Conservation (phyloP, 2,888 invertebrate species). For the Cataglyphis livida region DNA sequence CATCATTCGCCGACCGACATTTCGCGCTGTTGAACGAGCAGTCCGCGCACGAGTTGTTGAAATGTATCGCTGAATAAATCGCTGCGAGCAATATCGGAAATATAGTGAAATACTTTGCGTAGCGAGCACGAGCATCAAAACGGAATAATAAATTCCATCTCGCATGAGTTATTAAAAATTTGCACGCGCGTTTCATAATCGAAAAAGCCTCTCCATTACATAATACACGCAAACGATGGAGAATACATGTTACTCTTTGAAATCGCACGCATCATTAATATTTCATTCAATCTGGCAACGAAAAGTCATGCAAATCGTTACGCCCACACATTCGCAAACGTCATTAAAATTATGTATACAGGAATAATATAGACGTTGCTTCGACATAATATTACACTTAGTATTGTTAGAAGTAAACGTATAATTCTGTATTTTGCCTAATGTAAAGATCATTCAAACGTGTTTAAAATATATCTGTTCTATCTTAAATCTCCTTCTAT, state of each 20-base stretch:
- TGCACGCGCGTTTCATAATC: constrained; percentile 1
- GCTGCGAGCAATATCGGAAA: constrained; percentile 19
- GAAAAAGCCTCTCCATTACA: constrained; percentile 14
- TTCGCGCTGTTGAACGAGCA: constrained; percentile 10
- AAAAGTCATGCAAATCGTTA: neutral
- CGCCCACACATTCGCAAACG: neutral
- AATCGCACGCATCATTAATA: constrained; percentile 1
- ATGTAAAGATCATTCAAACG: neutral
- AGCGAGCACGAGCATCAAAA: constrained; percentile 14
- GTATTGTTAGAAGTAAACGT: neutral
- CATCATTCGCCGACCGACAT: neutral
- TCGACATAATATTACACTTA: constrained; percentile 2
- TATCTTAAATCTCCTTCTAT: neutral
- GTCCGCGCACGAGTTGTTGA: constrained; percentile 5
- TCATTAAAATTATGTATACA: neutral
- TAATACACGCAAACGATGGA: neutral
- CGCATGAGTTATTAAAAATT: constrained; percentile 35
- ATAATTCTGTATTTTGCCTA: neutral
- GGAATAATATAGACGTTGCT: neutral
- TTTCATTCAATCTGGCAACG: neutral
- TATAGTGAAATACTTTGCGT: constrained; percentile 14
- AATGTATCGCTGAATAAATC: constrained; percentile 30
- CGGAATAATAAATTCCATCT: constrained; percentile 38
- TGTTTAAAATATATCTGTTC: neutral
- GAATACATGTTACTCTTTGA: neutral